phyloP scores from a whole-genome alignment of 2,888 invertebrate genomes.

The Agrypnus murinus region DNA sequence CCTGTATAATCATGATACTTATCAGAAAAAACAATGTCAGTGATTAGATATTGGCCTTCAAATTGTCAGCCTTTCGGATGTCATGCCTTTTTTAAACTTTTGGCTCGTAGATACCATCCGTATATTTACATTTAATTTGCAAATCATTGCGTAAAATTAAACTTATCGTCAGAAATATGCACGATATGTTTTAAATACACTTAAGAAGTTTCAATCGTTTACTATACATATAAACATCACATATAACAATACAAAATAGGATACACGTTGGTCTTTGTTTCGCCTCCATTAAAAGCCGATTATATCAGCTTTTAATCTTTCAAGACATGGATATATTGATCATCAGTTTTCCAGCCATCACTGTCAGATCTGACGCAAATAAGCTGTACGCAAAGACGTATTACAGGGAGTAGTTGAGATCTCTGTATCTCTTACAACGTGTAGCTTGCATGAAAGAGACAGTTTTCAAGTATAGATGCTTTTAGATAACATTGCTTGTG shows the following conservation, averaged over 20 bases:
- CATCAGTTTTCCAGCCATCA: slow-evolving; percentile 56
- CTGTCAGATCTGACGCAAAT: slow-evolving; percentile 53
- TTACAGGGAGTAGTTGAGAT: slow-evolving; percentile 42
- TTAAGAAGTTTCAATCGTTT: background rate
- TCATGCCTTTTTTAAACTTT: background rate
- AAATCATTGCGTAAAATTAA: background rate
- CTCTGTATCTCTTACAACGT: slow-evolving; percentile 37
- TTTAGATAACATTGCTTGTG: background rate
- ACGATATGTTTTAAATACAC: background rate
- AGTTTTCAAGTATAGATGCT: slow-evolving; percentile 35
- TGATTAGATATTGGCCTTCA: slow-evolving; percentile 19
- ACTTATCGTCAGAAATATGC: background rate
- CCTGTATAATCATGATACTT: slow-evolving; percentile 2
- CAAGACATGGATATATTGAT: slow-evolving; percentile 52
- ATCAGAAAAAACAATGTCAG: slow-evolving; percentile 15
- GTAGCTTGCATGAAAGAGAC: slow-evolving; percentile 36
- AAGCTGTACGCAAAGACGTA: slow-evolving; percentile 50
- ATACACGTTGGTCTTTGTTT: slow-evolving; percentile 28
- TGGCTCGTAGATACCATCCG: background rate
- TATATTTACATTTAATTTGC: background rate
- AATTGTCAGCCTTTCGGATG: slow-evolving; percentile 25
- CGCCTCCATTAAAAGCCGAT: slow-evolving; percentile 36
- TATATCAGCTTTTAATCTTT: slow-evolving; percentile 46
- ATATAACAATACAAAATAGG: background rate
- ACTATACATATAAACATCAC: background rate